Conservation (phyloP, 2,797 vertebrate species). For the Meda fulgida region DNA sequence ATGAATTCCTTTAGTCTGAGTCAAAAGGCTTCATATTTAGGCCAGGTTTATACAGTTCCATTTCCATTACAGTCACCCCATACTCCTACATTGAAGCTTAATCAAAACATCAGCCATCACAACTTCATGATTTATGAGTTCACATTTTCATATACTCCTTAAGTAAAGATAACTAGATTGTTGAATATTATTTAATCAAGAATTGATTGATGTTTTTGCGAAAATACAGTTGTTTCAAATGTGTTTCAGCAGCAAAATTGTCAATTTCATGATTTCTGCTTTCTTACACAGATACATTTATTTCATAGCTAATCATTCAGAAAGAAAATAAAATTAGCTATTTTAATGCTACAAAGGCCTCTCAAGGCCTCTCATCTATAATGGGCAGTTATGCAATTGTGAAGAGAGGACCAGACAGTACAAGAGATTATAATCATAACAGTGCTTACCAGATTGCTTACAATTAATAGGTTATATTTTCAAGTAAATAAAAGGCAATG, state of each 20-base stretch:
- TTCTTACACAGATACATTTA: too few species aligned
- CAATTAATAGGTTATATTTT: not conserved
- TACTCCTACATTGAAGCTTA: not conserved
- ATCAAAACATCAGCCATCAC: conserved; percentile 9
- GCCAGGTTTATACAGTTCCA: conserved; percentile 23
- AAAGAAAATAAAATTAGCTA: not conserved
- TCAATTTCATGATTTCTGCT: not conserved
- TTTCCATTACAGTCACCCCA: conserved; percentile 22
- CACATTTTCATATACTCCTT: not conserved
- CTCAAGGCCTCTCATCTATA: too few species aligned
- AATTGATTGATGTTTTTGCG: not conserved
- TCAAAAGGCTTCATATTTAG: conserved; percentile 20
- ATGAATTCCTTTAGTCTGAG: conserved; percentile 42
- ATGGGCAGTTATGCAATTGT: not conserved
- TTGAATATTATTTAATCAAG: not conserved
- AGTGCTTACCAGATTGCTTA: not conserved
- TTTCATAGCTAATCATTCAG: not conserved
- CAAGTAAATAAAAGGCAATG: not conserved
- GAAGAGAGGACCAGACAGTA: not conserved
- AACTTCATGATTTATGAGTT: not conserved
- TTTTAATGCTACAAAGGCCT: not conserved
- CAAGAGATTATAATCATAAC: not conserved
- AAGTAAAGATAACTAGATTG: not conserved
- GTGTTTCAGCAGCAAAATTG: not conserved
- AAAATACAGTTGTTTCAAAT: not conserved